Evolutionary conservation across 2,113 vertebrate genomes (phyloP).

Genomic region (Furnarius figulus): DNA sequence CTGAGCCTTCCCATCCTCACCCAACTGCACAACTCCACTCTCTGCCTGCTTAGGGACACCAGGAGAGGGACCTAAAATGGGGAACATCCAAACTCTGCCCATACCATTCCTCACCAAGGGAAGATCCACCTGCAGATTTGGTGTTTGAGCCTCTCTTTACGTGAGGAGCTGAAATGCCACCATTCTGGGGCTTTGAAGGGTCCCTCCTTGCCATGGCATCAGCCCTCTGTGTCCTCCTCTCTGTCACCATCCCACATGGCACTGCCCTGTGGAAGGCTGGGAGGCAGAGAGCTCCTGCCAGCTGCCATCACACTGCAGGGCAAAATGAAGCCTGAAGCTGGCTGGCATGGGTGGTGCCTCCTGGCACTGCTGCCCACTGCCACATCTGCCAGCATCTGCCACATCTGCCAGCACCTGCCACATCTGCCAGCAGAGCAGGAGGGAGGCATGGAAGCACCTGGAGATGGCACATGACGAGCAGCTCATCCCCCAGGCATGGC

Average conservation of each 20-base stretch:
- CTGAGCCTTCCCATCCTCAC: background rate
- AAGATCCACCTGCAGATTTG: background rate
- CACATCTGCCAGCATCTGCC: background rate
- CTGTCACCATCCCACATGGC: fast-evolving
- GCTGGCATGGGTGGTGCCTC: background rate
- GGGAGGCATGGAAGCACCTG: background rate
- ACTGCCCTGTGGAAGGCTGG: background rate
- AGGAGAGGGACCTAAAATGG: background rate
- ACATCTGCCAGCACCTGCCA: too few species aligned
- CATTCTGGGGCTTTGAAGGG: background rate
- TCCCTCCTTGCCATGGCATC: background rate
- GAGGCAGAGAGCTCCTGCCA: background rate
- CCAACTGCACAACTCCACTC: fast-evolving
- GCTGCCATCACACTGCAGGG: background rate
- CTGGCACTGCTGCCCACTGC: background rate
- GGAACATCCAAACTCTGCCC: background rate
- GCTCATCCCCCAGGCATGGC: background rate
- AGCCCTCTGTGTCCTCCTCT: background rate
- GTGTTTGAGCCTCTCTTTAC: background rate
- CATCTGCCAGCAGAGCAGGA: background rate
- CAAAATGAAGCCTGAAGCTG: background rate
- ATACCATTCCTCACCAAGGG: background rate
- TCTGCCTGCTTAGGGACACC: background rate
- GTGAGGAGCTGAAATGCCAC: background rate
- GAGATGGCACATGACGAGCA: background rate